phyloP scores from a whole-genome alignment of 2,888 invertebrate species.

The Myopa testacea region DNA sequence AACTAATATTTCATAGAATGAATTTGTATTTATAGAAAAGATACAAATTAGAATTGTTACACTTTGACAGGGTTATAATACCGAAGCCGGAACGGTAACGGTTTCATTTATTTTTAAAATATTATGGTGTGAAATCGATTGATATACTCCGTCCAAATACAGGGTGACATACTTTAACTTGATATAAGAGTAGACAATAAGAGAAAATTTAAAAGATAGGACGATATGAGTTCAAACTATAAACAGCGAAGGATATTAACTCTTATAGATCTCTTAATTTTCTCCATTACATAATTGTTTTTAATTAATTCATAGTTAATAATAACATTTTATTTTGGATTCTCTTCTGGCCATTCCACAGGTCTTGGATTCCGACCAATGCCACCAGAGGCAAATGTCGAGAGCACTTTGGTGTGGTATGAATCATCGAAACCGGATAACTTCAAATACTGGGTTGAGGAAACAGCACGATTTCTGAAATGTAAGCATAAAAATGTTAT shows the following conservation, averaged over 20 bases:
- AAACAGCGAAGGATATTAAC: too few species aligned
- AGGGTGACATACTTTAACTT: neutral
- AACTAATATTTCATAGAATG: neutral
- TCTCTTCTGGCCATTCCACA: slow-evolving; percentile 63
- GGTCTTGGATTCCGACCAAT: slow-evolving; percentile 97
- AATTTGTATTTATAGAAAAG: neutral
- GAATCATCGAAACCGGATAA: slow-evolving; percentile 74
- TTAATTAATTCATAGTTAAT: neutral
- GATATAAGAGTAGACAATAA: too few species aligned
- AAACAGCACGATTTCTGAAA: slow-evolving; percentile 80
- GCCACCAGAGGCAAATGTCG: slow-evolving; percentile 91
- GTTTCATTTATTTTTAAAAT: neutral
- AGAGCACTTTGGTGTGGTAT: slow-evolving; percentile 97
- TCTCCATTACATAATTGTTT: neutral
- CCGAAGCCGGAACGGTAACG: neutral
- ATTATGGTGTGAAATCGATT: neutral
- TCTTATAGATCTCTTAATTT: too few species aligned
- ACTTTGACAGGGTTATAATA: neutral
- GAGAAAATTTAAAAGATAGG: too few species aligned
- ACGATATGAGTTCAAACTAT: too few species aligned
- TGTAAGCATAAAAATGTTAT: slow-evolving; percentile 70
- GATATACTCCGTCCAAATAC: neutral
- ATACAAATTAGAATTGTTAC: neutral
- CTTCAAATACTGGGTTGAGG: slow-evolving; percentile 82
- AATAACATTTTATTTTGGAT: neutral